Evolutionary conservation across 2,797 vertebrate genomes (phyloP), one percentile per base, ranked within the genome.

Genomic region (Pseudochirops corinnae): DNA sequence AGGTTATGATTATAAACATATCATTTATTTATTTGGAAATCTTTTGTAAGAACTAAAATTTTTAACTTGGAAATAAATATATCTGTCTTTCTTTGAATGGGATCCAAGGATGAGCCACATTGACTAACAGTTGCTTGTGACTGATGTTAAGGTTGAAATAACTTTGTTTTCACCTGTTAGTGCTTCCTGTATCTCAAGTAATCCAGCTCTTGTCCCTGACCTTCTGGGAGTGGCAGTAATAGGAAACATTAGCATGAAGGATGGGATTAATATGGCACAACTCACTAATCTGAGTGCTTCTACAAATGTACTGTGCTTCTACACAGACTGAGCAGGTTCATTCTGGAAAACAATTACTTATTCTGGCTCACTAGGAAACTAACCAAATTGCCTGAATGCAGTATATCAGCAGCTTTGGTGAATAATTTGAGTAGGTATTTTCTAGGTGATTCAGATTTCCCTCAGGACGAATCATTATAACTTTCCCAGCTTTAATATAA

Each of bases 11-110:
- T 92, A 74, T 94, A 56, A 92, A 56, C 92, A 74, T 21, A 93
- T 94, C 57, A 93, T 92, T 74, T 39, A 92, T 96, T n/a, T 67
- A 82, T 94, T 95, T 94, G 67, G 94, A 95, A 14, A 90, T 91
- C 29, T 96, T 58, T 95, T 95, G 39, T 92, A 95, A 95, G 5
- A 74, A 39, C 67, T 74, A 24, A 97, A 91, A 93, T 94, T 24
- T n/a, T 95, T 96, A 91, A 67, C 46, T 93, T 57, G 53, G 94
- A 97, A 96, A 95, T 52, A 95, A 94, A 82, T 94, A 91, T 92
- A 52, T 26, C 55, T 33, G 16, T 24, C 67, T 97, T 97, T 90
- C 74, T 95, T 96, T 97, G 96, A 96, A 90, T 95, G 90, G 82
- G 96, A 90, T 52, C 94, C 95, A 96, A 96, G 56, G 96, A 96